Percentiles rank a stretch among this genome's conserved stretches.
Evolutionary conservation across 2,113 vertebrate genomes (phyloP).

Genomic region (Hippocampus abdominalis): DNA sequence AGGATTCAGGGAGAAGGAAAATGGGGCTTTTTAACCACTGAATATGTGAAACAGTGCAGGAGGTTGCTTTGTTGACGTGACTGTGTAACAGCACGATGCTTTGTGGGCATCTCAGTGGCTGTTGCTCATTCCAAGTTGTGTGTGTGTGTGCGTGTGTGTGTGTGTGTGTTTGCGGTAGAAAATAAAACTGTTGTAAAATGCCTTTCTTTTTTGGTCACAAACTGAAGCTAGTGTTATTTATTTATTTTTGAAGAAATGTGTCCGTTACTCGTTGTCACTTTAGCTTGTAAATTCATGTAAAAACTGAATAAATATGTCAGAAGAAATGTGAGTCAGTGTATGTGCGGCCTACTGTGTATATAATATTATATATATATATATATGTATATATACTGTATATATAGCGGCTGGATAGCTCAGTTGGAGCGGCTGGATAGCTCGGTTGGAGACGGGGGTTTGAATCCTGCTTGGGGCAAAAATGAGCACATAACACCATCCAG

Average conservation of each 20-base stretch:
- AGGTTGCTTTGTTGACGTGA: conserved; percentile 24
- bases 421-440: no score
- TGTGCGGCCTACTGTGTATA: conserved; percentile 17
- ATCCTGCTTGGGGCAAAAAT: no score
- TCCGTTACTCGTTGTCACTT: conserved; percentile 68
- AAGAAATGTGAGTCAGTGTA: conserved; percentile 24
- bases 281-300: conserved; percentile 71
- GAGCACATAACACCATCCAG: no score
- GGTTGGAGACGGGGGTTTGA: no score
- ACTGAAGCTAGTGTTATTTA: conserved; percentile 60
- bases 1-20: conserved; percentile 26
- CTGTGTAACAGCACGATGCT: conserved; percentile 38
- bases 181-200: conserved; percentile 48
- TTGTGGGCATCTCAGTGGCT: conserved; percentile 22
- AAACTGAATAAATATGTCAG: conserved; percentile 72
- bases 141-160: conserved; percentile 1
- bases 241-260: conserved; percentile 58
- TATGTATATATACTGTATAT: no score
- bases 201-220: conserved; percentile 52
- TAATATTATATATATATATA: no score
- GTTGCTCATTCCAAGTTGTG: conserved; percentile 23
- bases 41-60: conserved; percentile 11
- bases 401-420: no score
- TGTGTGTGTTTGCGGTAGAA: conserved; percentile 14
- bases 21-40: conserved; percentile 16